Evolutionary conservation across 2,797 vertebrate genomes (phyloP), one percentile per base, ranked within the genome.

Genomic region (Acestrorhynchus altus): DNA sequence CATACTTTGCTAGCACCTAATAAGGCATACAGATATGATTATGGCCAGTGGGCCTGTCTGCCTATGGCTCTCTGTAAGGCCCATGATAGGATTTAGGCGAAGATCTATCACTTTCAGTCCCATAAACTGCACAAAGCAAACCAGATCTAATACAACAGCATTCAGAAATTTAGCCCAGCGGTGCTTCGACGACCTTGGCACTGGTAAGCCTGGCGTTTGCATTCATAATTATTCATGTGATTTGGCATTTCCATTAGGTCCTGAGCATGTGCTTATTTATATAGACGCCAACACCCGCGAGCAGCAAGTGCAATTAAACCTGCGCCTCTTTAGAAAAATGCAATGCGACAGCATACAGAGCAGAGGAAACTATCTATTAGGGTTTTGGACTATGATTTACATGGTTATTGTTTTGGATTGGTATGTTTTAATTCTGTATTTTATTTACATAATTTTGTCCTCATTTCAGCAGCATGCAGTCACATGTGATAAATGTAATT

Each of bases 341-440:
- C 81, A 84, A 74, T 66, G 46, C 56, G 84, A 81, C 74, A 40
- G 42, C 77, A 73, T 86, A 68, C 77, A 80, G 61, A 79, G 78
- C 75, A 59, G 68, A 78, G 52, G 79, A 79, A 83, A 86, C 81
- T 54, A 83, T 49, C 71, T 71, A 79, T 87, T 85, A 81, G 59
- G 82, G 73, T 82, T 63, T 86, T 83, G 84, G 83, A 72, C 72
- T 83, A 82, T 83, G 82, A 81, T 84, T 86, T 78, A 76, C 78
- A 78, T 82, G 84, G 79, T 85, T 83, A 84, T 85, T 67, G 63
- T 76, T 81, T 87, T 83, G 76, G 52, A 88, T 79, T 86, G 72
- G 87, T 71, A 88, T 90, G 90, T 85, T 91, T 86, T 86, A 87
- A 87, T 87, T 87, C 71, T 83, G 78, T 66, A 83, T 85, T 88